Conservation (phyloP, 2,888 invertebrate genomes). For the Caenorhabditis sp. region DNA sequence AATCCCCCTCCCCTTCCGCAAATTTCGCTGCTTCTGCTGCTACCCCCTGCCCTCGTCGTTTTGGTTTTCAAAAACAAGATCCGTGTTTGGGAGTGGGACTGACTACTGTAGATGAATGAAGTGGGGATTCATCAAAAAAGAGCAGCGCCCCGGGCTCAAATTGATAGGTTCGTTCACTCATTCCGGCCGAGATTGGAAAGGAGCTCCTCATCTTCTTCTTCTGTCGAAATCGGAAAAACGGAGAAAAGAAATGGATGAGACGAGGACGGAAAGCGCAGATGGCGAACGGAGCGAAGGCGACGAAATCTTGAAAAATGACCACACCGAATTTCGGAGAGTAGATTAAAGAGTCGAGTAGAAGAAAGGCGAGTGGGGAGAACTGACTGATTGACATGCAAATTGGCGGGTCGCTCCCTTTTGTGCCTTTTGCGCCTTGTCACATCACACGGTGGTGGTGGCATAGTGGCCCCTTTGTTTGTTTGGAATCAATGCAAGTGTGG, state of each 20-base stretch:
- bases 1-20: constrained; percentile 1
- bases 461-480: background rate
- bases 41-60: no score
- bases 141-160: background rate
- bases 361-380: background rate
- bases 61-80: constrained; percentile 3
- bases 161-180: constrained; percentile 35
- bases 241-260: constrained; percentile 26
- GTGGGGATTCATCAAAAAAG: constrained; percentile 17
- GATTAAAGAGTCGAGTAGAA: constrained; percentile 29
- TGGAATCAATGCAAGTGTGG: background rate
- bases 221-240: constrained; percentile 1
- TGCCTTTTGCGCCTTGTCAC: background rate
- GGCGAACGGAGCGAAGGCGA: constrained; percentile 25
- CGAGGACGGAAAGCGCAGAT: background rate
- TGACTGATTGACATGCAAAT: constrained; percentile 54
- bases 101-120: constrained; percentile 41
- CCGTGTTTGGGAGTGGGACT: no score
- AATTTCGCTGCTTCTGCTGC: no score
- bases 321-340: constrained; percentile 27
- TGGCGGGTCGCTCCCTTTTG: constrained; percentile 13
- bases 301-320: constrained; percentile 44
- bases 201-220: no score
- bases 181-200: constrained; percentile 3
- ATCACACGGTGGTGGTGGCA: no score